Evolutionary conservation across 2,888 invertebrate genomes (phyloP).

Genomic region (Hydropsyche betteni): DNA sequence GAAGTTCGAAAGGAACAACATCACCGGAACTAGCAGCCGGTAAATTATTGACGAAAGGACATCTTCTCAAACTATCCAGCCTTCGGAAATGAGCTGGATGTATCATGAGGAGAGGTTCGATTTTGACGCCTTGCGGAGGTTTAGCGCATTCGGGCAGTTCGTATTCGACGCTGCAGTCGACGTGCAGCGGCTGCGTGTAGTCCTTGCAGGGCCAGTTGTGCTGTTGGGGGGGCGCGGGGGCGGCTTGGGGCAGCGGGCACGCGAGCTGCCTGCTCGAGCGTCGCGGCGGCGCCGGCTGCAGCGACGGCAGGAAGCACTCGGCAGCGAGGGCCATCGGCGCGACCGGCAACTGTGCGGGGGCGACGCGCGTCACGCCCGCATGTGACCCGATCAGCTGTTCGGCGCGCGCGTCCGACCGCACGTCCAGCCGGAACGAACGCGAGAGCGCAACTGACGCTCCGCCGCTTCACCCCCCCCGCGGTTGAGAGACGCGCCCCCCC

Average conservation of each 20-base stretch:
- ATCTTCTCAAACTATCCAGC: conserved; percentile 83
- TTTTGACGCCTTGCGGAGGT: conserved; percentile 83
- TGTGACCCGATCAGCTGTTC: conserved; percentile 50
- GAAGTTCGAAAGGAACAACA: conserved; percentile 51
- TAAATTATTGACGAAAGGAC: conserved; percentile 85
- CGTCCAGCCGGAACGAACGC: conserved; percentile 52
- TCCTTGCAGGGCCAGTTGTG: conserved; percentile 70
- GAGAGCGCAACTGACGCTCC: conserved; percentile 48
- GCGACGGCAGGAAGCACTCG: conserved; percentile 58
- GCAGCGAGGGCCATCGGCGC: conserved; percentile 55
- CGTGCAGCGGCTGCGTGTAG: conserved; percentile 86
- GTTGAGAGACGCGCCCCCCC: neutral
- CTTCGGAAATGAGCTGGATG: conserved; percentile 90
- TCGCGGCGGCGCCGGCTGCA: conserved; percentile 54
- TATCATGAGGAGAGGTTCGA: conserved; percentile 88
- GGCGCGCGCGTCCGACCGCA: conserved; percentile 41
- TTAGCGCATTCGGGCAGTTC: conserved; percentile 89
- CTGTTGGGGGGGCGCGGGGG: conserved; percentile 54
- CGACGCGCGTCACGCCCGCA: conserved; percentile 54
- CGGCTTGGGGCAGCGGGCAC: conserved; percentile 61
- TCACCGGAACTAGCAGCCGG: conserved; percentile 67
- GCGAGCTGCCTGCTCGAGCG: conserved; percentile 62
- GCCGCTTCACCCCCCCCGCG: conserved; percentile 1
- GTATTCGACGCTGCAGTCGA: conserved; percentile 92
- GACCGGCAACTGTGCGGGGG: conserved; percentile 52